Evolutionary conservation across 2,113 vertebrate genomes (phyloP), one percentile per base, ranked within the genome.

Genomic region (Sterna hirundo): DNA sequence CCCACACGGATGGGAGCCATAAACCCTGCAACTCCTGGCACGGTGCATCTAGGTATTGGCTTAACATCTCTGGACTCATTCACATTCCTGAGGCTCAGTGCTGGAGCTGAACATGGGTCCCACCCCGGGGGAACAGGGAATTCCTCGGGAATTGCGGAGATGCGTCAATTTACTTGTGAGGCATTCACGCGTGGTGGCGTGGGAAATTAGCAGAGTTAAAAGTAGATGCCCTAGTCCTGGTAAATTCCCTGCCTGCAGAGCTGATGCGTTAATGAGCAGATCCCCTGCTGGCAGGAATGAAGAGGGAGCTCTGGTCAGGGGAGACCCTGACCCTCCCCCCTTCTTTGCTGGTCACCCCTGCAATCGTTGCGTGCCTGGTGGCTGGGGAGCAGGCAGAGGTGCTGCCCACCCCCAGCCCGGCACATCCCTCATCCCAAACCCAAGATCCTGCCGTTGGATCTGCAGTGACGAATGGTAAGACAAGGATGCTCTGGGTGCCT

Each of bases 111-210:
- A 21, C 15, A 1, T 0, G 5, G 16, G 21, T n/a, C 51, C 58
- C 11, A 5, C 10, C 1, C 3, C 1, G 2, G 23, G 36, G 25
- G 15, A 44, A 34, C 0, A 2, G 11, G 19, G 8, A 2, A 2
- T 42, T 68, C 8, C 30, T 89, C 0, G 1, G 27, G 44, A 52
- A 27, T 34, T 75, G 44, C 38, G 72, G 46, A 44, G 29, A 36
- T 65, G 40, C 30, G 9, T 58, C 36, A 5, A 4, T 86, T 54
- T 54, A 74, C 21, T 51, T 46, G 16, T 49, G 27, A 81, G 22
- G 13, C 9, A 0, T 57, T 64, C 6, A 5, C 72, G 49, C 0
- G 0, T 47, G 20, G 13, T 13, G 29, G 34, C 10, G 38, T 14
- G 8, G 32, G 32, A 76, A 90, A 52, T 64, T 2, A 26, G 13